Conservation (phyloP, 1,140 invertebrate genomes). For the Drosophila pruinosa region DNA sequence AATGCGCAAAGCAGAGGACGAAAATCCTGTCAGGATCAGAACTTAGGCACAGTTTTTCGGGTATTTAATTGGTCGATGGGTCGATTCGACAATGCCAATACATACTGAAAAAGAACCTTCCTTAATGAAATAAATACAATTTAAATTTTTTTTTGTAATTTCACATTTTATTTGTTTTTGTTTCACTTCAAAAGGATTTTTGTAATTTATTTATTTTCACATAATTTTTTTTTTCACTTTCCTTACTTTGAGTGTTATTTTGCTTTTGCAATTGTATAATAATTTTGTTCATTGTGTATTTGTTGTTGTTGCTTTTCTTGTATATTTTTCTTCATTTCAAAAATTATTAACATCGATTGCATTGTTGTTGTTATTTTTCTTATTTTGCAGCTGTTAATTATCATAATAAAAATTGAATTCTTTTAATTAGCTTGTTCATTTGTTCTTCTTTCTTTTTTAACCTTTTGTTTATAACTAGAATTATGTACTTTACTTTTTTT, state of each 20-base stretch:
- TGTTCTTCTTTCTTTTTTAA: constrained; percentile 24
- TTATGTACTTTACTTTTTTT: constrained; percentile 21
- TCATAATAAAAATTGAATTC: constrained; percentile 75
- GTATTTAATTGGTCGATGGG: too few relatives aligned
- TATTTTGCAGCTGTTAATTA: constrained; percentile 72
- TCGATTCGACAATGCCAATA: too few relatives aligned
- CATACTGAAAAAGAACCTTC: neutral
- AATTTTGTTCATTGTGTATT: constrained; percentile 54
- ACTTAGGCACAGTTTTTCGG: too few relatives aligned
- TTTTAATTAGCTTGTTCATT: constrained; percentile 43
- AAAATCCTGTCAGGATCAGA: too few relatives aligned
- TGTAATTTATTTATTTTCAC: constrained; percentile 79
- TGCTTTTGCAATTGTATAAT: constrained; percentile 78
- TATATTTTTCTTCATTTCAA: constrained; percentile 50
- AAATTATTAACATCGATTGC: constrained; percentile 76
- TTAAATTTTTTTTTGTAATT: constrained; percentile 33
- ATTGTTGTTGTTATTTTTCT: constrained; percentile 57
- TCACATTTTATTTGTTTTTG: constrained; percentile 72
- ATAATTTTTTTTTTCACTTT: constrained; percentile 70
- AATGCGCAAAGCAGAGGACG: too few relatives aligned
- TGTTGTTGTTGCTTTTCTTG: constrained; percentile 47
- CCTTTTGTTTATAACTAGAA: constrained; percentile 52
- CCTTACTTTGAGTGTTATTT: constrained; percentile 75
- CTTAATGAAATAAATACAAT: neutral
- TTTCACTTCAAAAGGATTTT: constrained; percentile 80